Base-by-base conservation (phyloP, 2,113 vertebrate species). In the Cygnus buccinator region DNA sequence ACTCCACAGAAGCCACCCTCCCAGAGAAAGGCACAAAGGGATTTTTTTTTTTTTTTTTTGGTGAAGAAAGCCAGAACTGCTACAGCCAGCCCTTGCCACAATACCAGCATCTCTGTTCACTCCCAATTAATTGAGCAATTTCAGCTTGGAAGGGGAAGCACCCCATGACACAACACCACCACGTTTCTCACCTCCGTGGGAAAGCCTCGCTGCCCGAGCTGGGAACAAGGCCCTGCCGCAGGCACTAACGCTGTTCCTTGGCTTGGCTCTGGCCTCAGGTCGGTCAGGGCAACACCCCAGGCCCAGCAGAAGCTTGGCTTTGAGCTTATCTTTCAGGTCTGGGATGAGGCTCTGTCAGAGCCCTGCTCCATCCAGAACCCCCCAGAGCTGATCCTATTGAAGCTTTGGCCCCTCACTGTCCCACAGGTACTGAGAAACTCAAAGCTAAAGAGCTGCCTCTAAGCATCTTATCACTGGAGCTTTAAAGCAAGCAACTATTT, bases 361-460 rank as follows among this genome's bases (percentile, higher is more conserved):
- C 46, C 41, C 41, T 43, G 11, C 22, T 80, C 10, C 4, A n/a
- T 37, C 41, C 28, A 75, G 41, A 67, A 8, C n/a, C 11, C n/a
- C 3, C 0, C 62, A 43, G 12, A 68, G 2, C 11, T 78, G 19
- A 7, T 16, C 16, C 55, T 21, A 23, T 7, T 3, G 9, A 77
- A 50, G 6, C 2, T 28, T 16, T n/a, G 13, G 8, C 7, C 29
- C 31, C 26, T 35, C 29, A 9, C 1, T 29, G 8, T 4, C 21
- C 13, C 23, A 3, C 0, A 1, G 3, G 22, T 31, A 7, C 26
- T 11, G 35, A 54, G 35, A 11, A 31, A 11, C 19, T n/a, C 72
- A 84, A 87, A 74, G 33, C 9, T 31, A 44, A 46, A 92, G 50
- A 43, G 6, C 1, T 37, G 2, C 33, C 78, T 58, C 26, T 4